Evolutionary conservation across 2,113 vertebrate genomes (phyloP).

Genomic region (Eretmochelys imbricata): DNA sequence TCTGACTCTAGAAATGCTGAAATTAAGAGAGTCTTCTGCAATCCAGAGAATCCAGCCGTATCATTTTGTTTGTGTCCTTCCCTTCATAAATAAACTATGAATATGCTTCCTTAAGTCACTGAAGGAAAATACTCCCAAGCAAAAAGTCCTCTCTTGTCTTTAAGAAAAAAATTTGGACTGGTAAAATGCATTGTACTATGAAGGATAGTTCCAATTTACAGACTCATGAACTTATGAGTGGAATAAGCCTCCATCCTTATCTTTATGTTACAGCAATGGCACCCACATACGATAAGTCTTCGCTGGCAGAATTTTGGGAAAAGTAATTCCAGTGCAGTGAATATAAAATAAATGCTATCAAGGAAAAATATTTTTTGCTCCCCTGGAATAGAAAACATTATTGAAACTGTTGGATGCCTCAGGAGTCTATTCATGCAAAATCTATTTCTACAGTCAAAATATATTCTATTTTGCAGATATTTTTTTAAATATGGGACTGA

Average conservation of each 20-base stretch:
- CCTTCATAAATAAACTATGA: conserved; percentile 46
- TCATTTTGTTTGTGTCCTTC: conserved; percentile 42
- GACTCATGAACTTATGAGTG: conserved; percentile 78
- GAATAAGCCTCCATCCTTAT: conserved; percentile 83
- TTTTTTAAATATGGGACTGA: conserved; percentile 68
- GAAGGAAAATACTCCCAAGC: conserved; percentile 61
- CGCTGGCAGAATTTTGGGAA: conserved; percentile 81
- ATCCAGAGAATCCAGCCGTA: not conserved
- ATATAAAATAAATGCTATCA: conserved; percentile 84
- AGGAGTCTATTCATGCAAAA: conserved; percentile 80
- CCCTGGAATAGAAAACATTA: conserved; percentile 82
- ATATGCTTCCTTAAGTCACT: conserved; percentile 63
- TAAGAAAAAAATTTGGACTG: conserved; percentile 75
- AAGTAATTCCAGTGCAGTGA: conserved; percentile 83
- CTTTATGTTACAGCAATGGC: conserved; percentile 83
- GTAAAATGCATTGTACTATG: conserved; percentile 80
- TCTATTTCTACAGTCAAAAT: conserved; percentile 81
- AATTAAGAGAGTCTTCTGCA: conserved; percentile 33
- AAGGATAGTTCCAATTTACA: conserved; percentile 83
- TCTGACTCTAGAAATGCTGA: conserved; percentile 44
- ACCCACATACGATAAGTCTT: conserved; percentile 83
- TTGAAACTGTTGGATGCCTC: conserved; percentile 83
- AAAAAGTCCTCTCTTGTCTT: conserved; percentile 72
- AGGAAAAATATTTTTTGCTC: conserved; percentile 83
- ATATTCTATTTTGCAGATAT: conserved; percentile 77